Evolutionary conservation across 2,888 invertebrate species (phyloP), one percentile per base, ranked within the genome.

Genomic region (Eucera pruinosa): DNA sequence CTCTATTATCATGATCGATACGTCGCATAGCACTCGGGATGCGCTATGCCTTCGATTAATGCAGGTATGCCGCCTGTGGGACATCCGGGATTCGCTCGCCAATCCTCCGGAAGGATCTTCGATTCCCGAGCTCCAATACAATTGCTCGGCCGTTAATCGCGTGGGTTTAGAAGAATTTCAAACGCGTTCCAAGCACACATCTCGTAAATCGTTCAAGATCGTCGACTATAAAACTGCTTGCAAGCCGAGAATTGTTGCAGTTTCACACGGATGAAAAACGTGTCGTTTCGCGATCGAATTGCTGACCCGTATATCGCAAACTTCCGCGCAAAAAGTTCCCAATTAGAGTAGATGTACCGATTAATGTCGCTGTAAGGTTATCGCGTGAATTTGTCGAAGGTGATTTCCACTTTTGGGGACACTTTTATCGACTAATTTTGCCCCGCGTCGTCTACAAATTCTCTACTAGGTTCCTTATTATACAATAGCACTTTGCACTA

Each of bases 1-100:
- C 45, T 69, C 55, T 69, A 78, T 83, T 74, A 65, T 68, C 48
- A 15, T 58, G 73, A 77, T 80, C 77, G 60, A 80, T 77, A 73
- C 15, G 48, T 65, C 60, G 39, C 36, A 18, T 33, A 9, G 43
- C 20, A 20, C 25, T 33, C n/a, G 62, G 25, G 48, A 72, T 36
- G 54, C 27, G 36, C 27, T n/a, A n/a, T 30, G 47, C 62, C n/a
- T 7, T 45, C 54, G 50, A 67, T 80, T 68, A 80, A 73, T 55
- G 66, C 55, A 23, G 2, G 13, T 54, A 62, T 20, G 39, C 55
- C 55, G 55, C 20, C 70, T 54, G 9, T 36, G 2, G 11, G 11
- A 36, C 9, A 36, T 5, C 36, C 36, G 6, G 5, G 3, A 9
- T 36, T 9, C 36, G 11, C 18, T 30, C 30, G 50, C 55, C n/a